phyloP scores from a whole-genome alignment of 2,113 vertebrate genomes.

The Antidorcas marsupialis region DNA sequence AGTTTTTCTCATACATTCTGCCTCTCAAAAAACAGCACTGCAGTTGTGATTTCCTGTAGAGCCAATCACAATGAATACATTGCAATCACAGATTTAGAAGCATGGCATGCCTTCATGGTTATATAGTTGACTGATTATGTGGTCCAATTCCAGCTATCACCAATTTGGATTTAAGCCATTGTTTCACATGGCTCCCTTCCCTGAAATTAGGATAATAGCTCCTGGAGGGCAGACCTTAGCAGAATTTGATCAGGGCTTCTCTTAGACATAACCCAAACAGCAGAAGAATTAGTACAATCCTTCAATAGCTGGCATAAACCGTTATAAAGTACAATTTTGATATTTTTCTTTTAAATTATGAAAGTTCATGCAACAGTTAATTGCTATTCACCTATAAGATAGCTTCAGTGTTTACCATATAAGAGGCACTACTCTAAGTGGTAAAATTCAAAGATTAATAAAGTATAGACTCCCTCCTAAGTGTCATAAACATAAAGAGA shows the following conservation, averaged over 20 bases:
- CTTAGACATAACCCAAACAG: neutral
- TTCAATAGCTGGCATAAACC: neutral
- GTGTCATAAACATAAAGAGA: neutral
- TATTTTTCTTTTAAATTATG: neutral
- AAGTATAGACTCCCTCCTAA: neutral
- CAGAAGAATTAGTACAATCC: neutral
- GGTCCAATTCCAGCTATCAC: neutral
- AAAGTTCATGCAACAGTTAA: neutral
- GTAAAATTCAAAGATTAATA: neutral
- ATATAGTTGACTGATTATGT: neutral
- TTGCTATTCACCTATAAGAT: neutral
- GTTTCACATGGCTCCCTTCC: neutral
- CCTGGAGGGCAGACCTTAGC: neutral
- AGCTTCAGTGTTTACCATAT: neutral
- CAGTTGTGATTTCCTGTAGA: neutral
- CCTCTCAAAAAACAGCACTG: neutral
- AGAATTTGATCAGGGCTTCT: neutral
- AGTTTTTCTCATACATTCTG: neutral
- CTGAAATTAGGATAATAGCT: neutral
- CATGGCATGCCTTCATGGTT: neutral
- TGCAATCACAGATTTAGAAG: conserved; percentile 10
- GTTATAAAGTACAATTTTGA: neutral
- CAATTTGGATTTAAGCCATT: neutral
- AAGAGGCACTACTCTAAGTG: neutral
- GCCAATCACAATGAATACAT: neutral